phyloP scores from a whole-genome alignment of 2,113 vertebrate genomes.

The Sprattus sprattus region DNA sequence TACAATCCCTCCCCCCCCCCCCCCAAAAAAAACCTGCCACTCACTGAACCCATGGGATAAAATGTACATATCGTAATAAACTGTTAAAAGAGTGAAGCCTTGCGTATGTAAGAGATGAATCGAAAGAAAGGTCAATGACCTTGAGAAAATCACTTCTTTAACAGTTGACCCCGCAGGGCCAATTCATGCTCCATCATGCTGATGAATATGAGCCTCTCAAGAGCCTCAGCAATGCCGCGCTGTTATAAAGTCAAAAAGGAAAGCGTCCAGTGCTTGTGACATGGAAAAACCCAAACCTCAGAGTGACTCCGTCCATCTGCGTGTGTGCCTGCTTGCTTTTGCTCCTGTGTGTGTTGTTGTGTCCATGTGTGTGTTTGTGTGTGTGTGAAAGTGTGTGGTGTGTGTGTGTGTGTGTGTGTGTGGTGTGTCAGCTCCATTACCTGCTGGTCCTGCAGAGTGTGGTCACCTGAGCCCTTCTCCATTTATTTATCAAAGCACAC shows the following conservation, averaged over 20 bases:
- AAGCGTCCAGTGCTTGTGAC: not conserved
- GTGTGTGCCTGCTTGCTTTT: not conserved
- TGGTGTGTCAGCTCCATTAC: conserved; percentile 47
- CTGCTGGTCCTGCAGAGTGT: conserved; percentile 44
- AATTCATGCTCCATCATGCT: not conserved
- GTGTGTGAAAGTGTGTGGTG: not conserved
- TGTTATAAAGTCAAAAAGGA: not conserved
- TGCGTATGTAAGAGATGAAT: not conserved
- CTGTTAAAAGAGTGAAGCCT: not conserved
- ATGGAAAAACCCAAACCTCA: not conserved
- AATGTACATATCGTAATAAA: not conserved
- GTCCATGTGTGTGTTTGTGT: not conserved
- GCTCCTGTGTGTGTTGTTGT: not conserved
- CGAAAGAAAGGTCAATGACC: conserved; percentile 15
- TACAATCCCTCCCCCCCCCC: not conserved
- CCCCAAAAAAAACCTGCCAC: not conserved
- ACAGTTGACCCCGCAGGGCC: not conserved
- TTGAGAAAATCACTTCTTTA: conserved; percentile 24
- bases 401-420: conserved; percentile 29
- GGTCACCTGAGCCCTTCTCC: conserved; percentile 64
- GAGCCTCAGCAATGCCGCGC: not conserved
- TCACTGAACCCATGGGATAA: not conserved
- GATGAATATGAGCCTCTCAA: not conserved
- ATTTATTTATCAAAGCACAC: conserved; percentile 70
- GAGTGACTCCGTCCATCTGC: conserved; percentile 6